Percentiles rank a stretch among this genome's conserved stretches.
phyloP scores from a whole-genome alignment of 2,888 invertebrate species.

The Sericinus montela region DNA sequence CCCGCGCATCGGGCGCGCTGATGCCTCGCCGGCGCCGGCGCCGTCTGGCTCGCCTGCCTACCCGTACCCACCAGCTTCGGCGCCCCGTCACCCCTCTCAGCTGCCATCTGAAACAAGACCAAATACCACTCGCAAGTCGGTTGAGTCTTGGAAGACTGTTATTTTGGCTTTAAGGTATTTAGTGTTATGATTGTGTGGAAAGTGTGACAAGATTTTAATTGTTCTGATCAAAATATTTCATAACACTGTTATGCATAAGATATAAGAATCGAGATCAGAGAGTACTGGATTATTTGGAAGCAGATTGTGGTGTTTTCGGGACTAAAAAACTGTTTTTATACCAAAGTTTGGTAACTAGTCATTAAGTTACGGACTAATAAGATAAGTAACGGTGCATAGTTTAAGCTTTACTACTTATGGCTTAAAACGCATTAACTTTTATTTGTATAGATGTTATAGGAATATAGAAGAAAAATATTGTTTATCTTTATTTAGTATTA shows the following conservation, averaged over 20 bases:
- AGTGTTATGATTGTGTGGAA: too few relatives aligned
- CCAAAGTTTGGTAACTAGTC: conserved; percentile 21
- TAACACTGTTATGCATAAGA: too few relatives aligned
- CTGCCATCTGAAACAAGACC: conserved; percentile 20
- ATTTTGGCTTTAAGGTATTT: neutral
- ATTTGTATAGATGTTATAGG: neutral
- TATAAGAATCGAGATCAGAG: too few relatives aligned
- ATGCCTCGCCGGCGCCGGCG: conserved; percentile 51
- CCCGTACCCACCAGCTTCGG: conserved; percentile 45
- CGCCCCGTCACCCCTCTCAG: conserved; percentile 40
- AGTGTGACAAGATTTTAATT: too few relatives aligned
- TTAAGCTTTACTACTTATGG: conserved; percentile 24
- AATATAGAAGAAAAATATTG: conserved; percentile 1
- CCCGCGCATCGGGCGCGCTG: conserved; percentile 67
- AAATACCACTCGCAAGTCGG: neutral
- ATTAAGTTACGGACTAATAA: conserved; percentile 6
- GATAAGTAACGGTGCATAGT: conserved; percentile 25
- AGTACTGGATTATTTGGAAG: too few relatives aligned
- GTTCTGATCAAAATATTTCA: too few relatives aligned
- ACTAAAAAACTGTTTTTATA: neutral
- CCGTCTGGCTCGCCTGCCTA: conserved; percentile 64
- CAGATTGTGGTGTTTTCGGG: neutral
- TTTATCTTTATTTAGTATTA: conserved; percentile 16
- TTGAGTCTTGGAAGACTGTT: neutral
- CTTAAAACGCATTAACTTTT: conserved; percentile 17